These are phyloP conservation scores for Microtus oregoni DNA, from an alignment of 2,113 vertebrate genomes.

Conservation along the genomic window DNA sequence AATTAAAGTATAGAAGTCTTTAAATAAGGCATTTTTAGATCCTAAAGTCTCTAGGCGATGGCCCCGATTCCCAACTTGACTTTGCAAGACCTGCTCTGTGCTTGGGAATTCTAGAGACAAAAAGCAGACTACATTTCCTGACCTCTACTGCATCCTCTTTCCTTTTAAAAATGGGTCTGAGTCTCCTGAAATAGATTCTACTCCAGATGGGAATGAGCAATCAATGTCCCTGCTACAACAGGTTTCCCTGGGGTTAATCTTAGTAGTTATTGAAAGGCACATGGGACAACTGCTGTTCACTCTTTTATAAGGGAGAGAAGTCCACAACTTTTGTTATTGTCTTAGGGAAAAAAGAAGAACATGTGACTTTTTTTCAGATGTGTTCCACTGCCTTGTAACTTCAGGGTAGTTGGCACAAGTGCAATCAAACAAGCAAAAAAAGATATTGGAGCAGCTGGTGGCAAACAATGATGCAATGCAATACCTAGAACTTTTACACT, in stretches of 20 bases:
- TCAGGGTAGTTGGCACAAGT: background rate
- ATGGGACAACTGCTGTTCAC: slow-evolving; percentile 64
- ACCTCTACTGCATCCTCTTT: slow-evolving; percentile 45
- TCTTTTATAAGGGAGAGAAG: slow-evolving; percentile 45
- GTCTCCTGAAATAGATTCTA: slow-evolving; percentile 66
- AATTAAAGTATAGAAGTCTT: slow-evolving; percentile 44
- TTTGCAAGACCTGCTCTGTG: slow-evolving; percentile 15
- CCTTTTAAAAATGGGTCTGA: slow-evolving; percentile 54
- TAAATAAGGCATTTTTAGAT: slow-evolving; percentile 69
- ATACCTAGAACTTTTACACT: background rate
- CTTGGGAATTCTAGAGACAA: slow-evolving; percentile 67
- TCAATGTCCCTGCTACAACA: slow-evolving; percentile 58
- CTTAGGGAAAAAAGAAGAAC: slow-evolving; percentile 52
- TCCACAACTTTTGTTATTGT: slow-evolving; percentile 50
- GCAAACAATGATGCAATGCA: background rate
- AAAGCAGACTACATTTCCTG: slow-evolving; percentile 56
- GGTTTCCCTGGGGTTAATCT: slow-evolving; percentile 74
- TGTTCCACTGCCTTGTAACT: slow-evolving; percentile 30
- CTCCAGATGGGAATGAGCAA: slow-evolving; percentile 67
- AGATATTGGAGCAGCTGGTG: background rate
- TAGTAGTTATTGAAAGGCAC: slow-evolving; percentile 70
- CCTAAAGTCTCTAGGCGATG: slow-evolving; percentile 61
- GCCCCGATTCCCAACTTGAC: slow-evolving; percentile 64
- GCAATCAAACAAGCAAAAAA: slow-evolving; percentile 49
- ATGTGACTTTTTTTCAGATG: slow-evolving; percentile 10